Conservation (phyloP, 92 coral and sea anemone species). For the Porites lobata region DNA sequence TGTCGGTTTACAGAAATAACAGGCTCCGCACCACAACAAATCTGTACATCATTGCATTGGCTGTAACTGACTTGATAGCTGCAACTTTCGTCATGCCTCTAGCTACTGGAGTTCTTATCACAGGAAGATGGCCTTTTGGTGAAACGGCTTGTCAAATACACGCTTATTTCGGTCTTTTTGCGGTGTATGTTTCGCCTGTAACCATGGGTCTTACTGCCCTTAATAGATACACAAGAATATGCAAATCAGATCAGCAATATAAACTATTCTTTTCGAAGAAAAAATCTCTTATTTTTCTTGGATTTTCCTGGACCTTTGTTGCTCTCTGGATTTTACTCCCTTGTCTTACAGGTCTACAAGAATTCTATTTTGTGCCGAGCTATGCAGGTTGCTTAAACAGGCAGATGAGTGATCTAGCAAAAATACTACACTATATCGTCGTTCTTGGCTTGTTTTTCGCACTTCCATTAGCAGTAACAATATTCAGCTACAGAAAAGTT, state of each 20-base stretch:
- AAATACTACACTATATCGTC: too few relatives aligned
- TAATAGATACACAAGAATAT: not conserved
- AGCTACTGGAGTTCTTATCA: too few relatives aligned
- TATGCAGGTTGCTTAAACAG: not conserved
- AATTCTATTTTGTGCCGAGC: not conserved
- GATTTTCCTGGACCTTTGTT: too few relatives aligned
- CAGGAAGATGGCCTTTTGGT: not conserved
- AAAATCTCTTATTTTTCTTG: too few relatives aligned
- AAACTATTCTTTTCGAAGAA: not conserved
- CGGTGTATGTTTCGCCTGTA: not conserved
- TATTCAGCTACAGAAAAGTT: too few relatives aligned
- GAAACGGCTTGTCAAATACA: not conserved
- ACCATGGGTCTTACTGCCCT: constrained; percentile 4
- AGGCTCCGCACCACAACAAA: not conserved
- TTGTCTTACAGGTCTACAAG: not conserved
- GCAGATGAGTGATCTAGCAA: too few relatives aligned
- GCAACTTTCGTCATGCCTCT: not conserved
- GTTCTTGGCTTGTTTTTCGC: too few relatives aligned
- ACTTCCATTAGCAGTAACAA: too few relatives aligned
- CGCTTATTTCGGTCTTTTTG: too few relatives aligned
- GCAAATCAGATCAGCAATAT: not conserved
- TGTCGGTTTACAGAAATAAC: constrained; percentile 1
- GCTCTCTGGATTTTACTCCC: too few relatives aligned
- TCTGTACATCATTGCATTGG: not conserved
- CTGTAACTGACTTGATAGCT: not conserved